Evolutionary conservation across 2,888 invertebrate species (phyloP), one percentile per base, ranked within the genome.

Genomic region (Calameuta idolon): DNA sequence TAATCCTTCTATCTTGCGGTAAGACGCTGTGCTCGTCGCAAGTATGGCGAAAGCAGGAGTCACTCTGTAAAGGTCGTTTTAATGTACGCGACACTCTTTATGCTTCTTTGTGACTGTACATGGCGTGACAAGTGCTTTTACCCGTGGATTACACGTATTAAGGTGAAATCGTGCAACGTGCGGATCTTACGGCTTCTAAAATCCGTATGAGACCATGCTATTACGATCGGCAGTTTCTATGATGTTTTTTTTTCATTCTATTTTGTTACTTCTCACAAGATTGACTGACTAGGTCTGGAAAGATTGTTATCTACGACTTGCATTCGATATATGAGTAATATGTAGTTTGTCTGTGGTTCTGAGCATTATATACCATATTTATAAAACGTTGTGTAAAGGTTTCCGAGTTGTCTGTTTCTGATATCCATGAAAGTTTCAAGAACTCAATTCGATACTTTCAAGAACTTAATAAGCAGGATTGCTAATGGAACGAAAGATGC

Each of bases 151-250:
- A 71, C 71, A 71, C 9, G 9, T 31, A 71, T 34, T 71, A 71
- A 12, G 31, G 31, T 71, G 71, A 77, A 34, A 81, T 77, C 88
- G 84, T 89, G 89, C 89, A 84, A 77, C 88, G 83, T 88, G 87
- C 87, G 83, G 79, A 82, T 82, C 79, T 40, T 76, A 80, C 80
- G 81, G 82, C 76, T 83, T 82, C 82, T 86, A 83, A 88, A 89
- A 89, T 89, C 87, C 85, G 89, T 89, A 88, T 85, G 89, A 90
- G 89, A 89, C 87, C 88, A 88, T 89, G 87, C 90, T 89, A 89
- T 88, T 84, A 85, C 86, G 86, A 85, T 71, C 71, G 30, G 71
- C 30, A 30, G 55, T 23, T 55, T 55, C 55, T 55, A 55, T 9
- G 23, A 55, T 55, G 55, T 9, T 55, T 55, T 55, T 55, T 2